Conservation (phyloP, 1,140 invertebrate genomes). For the Matsumurasca onukii region DNA sequence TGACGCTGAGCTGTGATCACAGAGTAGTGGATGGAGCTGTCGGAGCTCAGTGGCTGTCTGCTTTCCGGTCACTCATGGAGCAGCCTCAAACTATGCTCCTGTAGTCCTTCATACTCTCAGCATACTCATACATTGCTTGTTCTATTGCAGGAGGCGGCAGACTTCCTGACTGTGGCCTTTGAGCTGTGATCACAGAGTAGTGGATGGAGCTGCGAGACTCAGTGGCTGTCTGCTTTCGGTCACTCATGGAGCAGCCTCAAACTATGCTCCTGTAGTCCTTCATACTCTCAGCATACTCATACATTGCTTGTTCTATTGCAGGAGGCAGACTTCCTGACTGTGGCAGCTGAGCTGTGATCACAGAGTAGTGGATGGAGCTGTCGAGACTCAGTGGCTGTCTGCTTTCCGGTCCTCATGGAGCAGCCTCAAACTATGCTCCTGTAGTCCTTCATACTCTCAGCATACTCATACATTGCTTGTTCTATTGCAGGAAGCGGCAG, state of each 20-base stretch:
- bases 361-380: constrained; percentile 81
- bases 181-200: constrained; percentile 86
- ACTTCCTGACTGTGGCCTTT: constrained; percentile 80
- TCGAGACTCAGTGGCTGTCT: constrained; percentile 85
- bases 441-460: too few relatives aligned
- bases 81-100: constrained; percentile 58
- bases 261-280: constrained; percentile 23
- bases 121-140: too few relatives aligned
- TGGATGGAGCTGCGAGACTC: constrained; percentile 83
- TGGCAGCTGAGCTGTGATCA: constrained; percentile 91
- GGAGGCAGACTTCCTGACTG: constrained; percentile 67
- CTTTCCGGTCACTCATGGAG: constrained; percentile 78
- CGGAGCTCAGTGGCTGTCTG: constrained; percentile 84
- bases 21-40: constrained; percentile 84
- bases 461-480: too few relatives aligned
- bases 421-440: constrained; percentile 58
- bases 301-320: too few relatives aligned
- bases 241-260: constrained; percentile 78
- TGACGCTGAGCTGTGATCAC: constrained; percentile 90
- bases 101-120: too few relatives aligned
- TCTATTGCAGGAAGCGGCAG: constrained; percentile 56
- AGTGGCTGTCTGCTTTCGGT: constrained; percentile 83
- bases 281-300: too few relatives aligned
- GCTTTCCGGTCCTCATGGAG: constrained; percentile 81
- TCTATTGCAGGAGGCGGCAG: constrained; percentile 54